phyloP scores from a whole-genome alignment of 2,888 invertebrate genomes.

The Lamellibrachia columna region DNA sequence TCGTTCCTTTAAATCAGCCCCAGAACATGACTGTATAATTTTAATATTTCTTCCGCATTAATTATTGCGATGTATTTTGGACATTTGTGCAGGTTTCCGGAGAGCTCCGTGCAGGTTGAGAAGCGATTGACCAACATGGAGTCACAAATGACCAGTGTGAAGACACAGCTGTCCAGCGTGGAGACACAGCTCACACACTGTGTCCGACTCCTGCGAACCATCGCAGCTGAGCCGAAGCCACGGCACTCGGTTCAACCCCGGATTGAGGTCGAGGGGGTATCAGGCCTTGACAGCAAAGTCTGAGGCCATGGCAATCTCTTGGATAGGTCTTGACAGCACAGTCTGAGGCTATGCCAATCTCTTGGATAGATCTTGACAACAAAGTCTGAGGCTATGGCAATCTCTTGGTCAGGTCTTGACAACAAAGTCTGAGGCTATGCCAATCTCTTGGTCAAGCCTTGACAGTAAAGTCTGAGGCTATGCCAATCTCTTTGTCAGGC shows the following conservation, averaged over 20 bases:
- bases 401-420: neutral
- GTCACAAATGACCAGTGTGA: neutral
- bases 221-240: neutral
- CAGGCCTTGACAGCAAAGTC: neutral
- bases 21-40: neutral
- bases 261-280: neutral
- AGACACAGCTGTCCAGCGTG: neutral
- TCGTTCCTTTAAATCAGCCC: neutral
- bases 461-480: too few species aligned
- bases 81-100: neutral
- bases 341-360: neutral
- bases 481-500: too few species aligned
- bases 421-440: neutral
- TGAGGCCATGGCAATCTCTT: neutral
- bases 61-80: neutral
- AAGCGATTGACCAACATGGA: neutral
- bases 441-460: too few species aligned
- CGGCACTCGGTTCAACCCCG: neutral
- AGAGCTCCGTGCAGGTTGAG: neutral
- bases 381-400: neutral
- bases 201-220: neutral
- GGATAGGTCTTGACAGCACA: neutral
- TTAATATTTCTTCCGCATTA: neutral
- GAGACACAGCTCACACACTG: neutral
- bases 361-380: too few species aligned